Base-by-base conservation (phyloP, 2,113 vertebrate genomes). In the Archilochus colubris region DNA sequence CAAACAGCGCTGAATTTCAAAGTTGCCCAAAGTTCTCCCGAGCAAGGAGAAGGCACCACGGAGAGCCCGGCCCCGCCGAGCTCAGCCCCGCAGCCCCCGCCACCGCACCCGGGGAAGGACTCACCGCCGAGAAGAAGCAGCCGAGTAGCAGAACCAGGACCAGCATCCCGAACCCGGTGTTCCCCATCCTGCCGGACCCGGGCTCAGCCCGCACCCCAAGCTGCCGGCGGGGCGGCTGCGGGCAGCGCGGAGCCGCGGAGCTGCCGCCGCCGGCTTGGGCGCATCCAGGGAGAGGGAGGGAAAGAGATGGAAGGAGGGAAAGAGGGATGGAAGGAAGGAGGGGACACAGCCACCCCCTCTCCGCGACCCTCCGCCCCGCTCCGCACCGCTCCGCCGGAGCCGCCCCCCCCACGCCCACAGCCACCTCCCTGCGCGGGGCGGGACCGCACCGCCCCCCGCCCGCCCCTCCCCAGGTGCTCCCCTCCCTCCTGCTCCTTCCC, bases 1-100 rank as follows among this genome's bases (percentile, higher is more conserved):
- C 93, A 19, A 3, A 4, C 63, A 2, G 58, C 91, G 2, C 38
- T 83, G 40, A 40, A 40, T 40, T 8, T 1, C 64, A 1, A 95
- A 96, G 85, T 95, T 93, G 40, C 78, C 81, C 53, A 12, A 96
- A 96, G 85, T 96, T 96, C 68, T 27, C 78, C 78, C 64, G 30
- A 44, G 63, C 24, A 19, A 23, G 27, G 19, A 9, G 18, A 21
- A 48, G 7, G 46, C 18, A 20, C 2, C 33, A 2, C 53, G 23
- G 31, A 31, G 8, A 0, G 10, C 22, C 46, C 44, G 21, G 18
- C 4, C 12, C 4, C 12, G 55, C 36, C 31, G 53, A 9, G 58
- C 20, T 30, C 6, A 14, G 19, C 50, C n/a, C 25, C 55, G 22
- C 12, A 7, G 9, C 38, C 44, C 57, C 19, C 44, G 15, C 16